A percentile compares a stretch with the other conserved stretches of the same genome.
These are phyloP conservation scores for Phylloscopus trochilus DNA, from an alignment of 2,113 vertebrate genomes.

Conservation along the genomic window DNA sequence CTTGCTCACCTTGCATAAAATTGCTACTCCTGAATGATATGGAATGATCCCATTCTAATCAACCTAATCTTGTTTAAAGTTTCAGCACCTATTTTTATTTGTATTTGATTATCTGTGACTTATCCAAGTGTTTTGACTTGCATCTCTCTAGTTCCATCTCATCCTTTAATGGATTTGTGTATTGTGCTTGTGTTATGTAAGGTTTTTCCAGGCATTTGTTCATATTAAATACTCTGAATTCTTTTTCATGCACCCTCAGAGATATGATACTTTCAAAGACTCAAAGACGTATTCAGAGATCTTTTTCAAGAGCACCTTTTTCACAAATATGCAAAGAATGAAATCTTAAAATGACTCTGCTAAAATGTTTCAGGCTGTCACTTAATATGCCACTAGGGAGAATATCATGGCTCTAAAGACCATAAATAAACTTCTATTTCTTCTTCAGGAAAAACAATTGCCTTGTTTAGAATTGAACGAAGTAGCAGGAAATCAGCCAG, in stretches of 20 bases:
- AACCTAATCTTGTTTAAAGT: not conserved
- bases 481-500: slow-evolving; percentile 3
- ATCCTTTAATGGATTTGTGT: not conserved
- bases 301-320: not conserved
- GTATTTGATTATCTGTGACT: not conserved
- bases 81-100: not conserved
- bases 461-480: slow-evolving; percentile 6
- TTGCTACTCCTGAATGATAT: not conserved
- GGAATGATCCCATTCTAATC: not conserved
- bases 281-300: not conserved
- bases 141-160: not conserved
- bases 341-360: not conserved
- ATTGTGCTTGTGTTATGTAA: not conserved
- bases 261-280: not conserved
- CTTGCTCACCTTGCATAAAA: not conserved
- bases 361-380: not conserved
- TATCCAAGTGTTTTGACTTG: slow-evolving; percentile 19
- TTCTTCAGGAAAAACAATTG: slow-evolving; percentile 2
- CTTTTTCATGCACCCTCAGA: not conserved
- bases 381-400: not conserved
- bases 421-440: slow-evolving; percentile 11
- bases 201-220: not conserved
- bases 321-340: not conserved
- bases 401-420: not conserved
- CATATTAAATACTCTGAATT: not conserved